Percentiles rank a stretch among this genome's conserved stretches.
Evolutionary conservation across 2,888 invertebrate genomes (phyloP).

Genomic region (Autographa gamma): DNA sequence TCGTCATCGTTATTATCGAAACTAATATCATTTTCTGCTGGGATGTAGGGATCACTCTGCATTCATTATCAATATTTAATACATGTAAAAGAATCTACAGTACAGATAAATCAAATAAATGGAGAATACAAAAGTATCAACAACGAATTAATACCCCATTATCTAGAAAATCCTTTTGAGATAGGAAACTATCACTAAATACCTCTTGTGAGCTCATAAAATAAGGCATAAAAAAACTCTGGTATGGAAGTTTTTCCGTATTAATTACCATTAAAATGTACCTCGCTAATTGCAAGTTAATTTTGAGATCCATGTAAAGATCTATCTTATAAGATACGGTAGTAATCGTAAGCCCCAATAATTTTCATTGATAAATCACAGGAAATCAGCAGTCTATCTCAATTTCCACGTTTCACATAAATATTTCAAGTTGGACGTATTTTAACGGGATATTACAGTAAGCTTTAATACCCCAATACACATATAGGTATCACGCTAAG

Average conservation of each 20-base stretch:
- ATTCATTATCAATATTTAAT: too few relatives aligned
- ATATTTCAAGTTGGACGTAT: constrained; percentile 23
- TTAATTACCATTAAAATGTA: not conserved
- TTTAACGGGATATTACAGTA: constrained; percentile 44
- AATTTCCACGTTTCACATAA: constrained; percentile 32
- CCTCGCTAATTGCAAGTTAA: not conserved
- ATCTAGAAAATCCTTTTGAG: too few relatives aligned
- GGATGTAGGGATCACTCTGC: too few relatives aligned
- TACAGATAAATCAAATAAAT: too few relatives aligned
- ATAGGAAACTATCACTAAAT: too few relatives aligned
- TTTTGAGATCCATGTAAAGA: not conserved
- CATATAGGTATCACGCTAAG: constrained; percentile 50
- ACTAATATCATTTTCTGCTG: too few relatives aligned
- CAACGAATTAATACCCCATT: too few relatives aligned
- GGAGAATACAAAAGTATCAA: too few relatives aligned
- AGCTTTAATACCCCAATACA: constrained; percentile 51
- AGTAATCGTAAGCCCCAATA: constrained; percentile 7
- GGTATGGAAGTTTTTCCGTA: not conserved
- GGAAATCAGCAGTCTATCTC: constrained; percentile 19
- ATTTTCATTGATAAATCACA: constrained; percentile 37
- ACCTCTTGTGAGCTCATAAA: too few relatives aligned
- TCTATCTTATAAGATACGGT: constrained; percentile 1
- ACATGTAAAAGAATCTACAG: too few relatives aligned
- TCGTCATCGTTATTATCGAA: too few relatives aligned
- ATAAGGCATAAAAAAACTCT: too few relatives aligned